phyloP scores from a whole-genome alignment of 2,888 invertebrate genomes.

The Leptinotarsa tumamoca region DNA sequence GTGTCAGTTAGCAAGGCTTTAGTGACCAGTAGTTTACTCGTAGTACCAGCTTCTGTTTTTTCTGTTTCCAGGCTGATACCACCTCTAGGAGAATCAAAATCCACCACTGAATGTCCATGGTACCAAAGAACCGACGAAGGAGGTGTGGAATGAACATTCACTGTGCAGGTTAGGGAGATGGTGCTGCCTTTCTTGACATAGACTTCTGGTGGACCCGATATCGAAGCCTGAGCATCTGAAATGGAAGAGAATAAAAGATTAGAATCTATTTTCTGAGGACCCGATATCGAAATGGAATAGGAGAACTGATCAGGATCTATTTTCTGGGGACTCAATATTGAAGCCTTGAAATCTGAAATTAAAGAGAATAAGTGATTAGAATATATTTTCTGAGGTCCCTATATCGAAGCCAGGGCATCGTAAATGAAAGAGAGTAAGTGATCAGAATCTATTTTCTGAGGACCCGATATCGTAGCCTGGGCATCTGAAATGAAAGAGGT shows the following conservation, averaged over 20 bases:
- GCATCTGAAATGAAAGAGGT: too few species aligned
- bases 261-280: not conserved
- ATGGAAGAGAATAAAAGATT: constrained; percentile 43
- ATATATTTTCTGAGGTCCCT: not conserved
- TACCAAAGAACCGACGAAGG: constrained; percentile 87
- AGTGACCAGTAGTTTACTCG: constrained; percentile 84
- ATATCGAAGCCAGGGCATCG: too few species aligned
- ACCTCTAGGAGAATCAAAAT: constrained; percentile 85
- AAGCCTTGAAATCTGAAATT: constrained; percentile 85
- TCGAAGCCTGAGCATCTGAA: constrained; percentile 88
- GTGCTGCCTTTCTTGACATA: constrained; percentile 92
- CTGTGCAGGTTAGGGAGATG: constrained; percentile 88
- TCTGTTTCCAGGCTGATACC: constrained; percentile 90
- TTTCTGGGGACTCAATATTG: constrained; percentile 78
- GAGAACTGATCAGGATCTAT: too few species aligned
- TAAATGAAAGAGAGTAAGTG: too few species aligned
- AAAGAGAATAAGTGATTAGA: not conserved
- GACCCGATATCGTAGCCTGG: too few species aligned
- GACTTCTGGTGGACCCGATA: constrained; percentile 87
- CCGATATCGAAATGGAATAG: too few species aligned
- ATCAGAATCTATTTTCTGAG: too few species aligned
- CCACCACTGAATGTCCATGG: constrained; percentile 84
- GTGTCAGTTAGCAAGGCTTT: constrained; percentile 86
- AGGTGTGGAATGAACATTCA: constrained; percentile 86
- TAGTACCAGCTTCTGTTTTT: constrained; percentile 84